phyloP scores from a whole-genome alignment of 2,797 vertebrate species.

The Pipistrellus kuhlii region DNA sequence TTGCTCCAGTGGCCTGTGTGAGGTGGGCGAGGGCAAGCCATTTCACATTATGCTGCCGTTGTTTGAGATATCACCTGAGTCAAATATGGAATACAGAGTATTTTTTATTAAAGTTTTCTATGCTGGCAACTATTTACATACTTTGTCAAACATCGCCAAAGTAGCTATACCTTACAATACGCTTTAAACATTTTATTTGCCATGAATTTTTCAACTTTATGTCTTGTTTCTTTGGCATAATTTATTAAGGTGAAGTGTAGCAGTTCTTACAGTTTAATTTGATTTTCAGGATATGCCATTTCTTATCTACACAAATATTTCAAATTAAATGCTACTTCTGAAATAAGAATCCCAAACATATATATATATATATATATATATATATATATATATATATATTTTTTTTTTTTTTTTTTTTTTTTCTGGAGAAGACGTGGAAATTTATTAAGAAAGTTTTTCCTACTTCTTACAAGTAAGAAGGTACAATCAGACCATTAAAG shows the following conservation, averaged over 20 bases:
- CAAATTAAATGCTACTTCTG: neutral
- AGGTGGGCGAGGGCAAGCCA: neutral
- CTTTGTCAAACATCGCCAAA: neutral
- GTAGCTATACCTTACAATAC: neutral
- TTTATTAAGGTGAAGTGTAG: constrained; percentile 9
- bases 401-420: neutral
- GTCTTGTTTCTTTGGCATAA: constrained; percentile 17
- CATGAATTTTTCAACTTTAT: neutral
- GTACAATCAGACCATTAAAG: neutral
- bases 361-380: neutral
- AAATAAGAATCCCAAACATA: constrained; percentile 17
- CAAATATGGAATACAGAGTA: neutral
- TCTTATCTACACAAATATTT: constrained; percentile 11
- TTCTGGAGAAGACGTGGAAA: neutral
- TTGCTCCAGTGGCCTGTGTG: neutral
- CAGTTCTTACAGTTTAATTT: constrained; percentile 8
- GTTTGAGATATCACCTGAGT: neutral
- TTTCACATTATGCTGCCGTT: neutral
- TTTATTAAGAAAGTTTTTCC: neutral
- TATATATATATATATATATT: no score
- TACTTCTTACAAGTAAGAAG: neutral
- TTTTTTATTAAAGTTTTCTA: neutral
- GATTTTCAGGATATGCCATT: neutral
- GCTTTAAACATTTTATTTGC: constrained; percentile 27
- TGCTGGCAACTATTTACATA: neutral